These are phyloP conservation scores for Mallotus villosus DNA, from an alignment of 2,797 vertebrate genomes.

Conservation along the genomic window DNA sequence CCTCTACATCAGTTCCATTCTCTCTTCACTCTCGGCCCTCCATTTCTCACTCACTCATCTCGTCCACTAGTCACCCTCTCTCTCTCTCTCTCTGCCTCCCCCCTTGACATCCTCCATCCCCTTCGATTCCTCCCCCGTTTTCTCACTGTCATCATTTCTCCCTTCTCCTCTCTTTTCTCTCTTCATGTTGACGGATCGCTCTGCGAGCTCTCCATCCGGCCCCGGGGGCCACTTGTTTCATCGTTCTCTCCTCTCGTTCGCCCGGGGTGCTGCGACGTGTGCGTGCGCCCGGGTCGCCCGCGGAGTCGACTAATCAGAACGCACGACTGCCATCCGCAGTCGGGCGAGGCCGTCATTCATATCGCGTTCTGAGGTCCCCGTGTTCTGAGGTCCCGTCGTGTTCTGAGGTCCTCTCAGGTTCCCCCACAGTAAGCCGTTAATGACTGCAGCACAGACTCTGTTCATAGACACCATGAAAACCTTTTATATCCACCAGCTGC, in stretches of 20 bases:
- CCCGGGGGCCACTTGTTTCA: not conserved
- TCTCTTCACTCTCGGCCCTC: not conserved
- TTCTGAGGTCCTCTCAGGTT: constrained; percentile 8
- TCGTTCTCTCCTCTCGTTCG: too few relatives aligned
- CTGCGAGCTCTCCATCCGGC: constrained; percentile 39
- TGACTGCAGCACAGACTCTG: constrained; percentile 1
- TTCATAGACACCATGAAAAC: not conserved
- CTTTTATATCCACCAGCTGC: too few relatives aligned
- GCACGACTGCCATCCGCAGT: constrained; percentile 21
- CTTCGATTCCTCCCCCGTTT: too few relatives aligned
- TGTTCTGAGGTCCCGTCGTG: not conserved
- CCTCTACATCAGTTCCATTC: not conserved
- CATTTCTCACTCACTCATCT: not conserved
- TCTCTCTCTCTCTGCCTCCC: not conserved
- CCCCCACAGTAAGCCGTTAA: not conserved
- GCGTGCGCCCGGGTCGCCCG: constrained; percentile 1
- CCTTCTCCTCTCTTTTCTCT: constrained; percentile 54
- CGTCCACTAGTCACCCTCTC: not conserved
- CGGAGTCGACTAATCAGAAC: constrained; percentile 49
- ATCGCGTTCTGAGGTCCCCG: not conserved
- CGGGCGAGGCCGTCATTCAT: too few relatives aligned
- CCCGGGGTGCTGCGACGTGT: not conserved
- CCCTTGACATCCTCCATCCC: not conserved
- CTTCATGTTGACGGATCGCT: constrained; percentile 34
- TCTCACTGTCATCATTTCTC: not conserved